These are phyloP conservation scores for Drosophila macrospina DNA, from an alignment of 2,888 invertebrate species.

Conservation along the genomic window DNA sequence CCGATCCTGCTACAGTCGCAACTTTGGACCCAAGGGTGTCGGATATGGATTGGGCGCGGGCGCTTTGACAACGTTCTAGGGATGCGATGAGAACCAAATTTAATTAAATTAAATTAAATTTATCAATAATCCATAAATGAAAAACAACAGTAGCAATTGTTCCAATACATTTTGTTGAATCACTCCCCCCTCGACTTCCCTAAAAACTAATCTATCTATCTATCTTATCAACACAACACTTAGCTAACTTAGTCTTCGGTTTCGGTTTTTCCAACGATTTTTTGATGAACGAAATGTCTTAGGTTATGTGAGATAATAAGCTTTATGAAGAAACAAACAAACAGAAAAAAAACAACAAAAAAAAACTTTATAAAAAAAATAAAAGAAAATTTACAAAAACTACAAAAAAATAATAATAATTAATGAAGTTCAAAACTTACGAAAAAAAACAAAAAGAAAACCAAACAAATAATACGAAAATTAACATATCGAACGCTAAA, in stretches of 20 bases:
- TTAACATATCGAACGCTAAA: conserved; percentile 63
- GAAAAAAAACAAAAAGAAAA: conserved; percentile 40
- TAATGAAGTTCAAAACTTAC: conserved; percentile 57
- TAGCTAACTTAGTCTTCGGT: conserved; percentile 79
- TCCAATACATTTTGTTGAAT: conserved; percentile 63
- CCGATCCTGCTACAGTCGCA: conserved; percentile 94
- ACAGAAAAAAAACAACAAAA: conserved; percentile 32
- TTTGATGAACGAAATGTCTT: conserved; percentile 78
- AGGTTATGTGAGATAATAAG: conserved; percentile 81
- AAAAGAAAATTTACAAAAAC: conserved; percentile 40
- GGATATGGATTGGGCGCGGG: conserved; percentile 97
- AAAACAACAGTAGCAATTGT: conserved; percentile 34
- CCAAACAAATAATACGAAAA: conserved; percentile 55
- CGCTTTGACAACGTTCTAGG: conserved; percentile 94
- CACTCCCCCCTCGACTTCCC: not conserved
- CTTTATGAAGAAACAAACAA: conserved; percentile 57
- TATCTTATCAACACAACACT: conserved; percentile 44
- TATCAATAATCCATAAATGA: conserved; percentile 10
- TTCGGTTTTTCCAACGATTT: conserved; percentile 80
- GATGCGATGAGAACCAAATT: conserved; percentile 49
- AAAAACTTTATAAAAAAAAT: conserved; percentile 31
- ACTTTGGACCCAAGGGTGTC: conserved; percentile 95
- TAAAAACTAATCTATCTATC: conserved; percentile 14
- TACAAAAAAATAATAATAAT: conserved; percentile 49
- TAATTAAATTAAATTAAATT: conserved; percentile 7